Evolutionary conservation across 2,797 vertebrate genomes (phyloP).

Genomic region (Steatocranus sp.): DNA sequence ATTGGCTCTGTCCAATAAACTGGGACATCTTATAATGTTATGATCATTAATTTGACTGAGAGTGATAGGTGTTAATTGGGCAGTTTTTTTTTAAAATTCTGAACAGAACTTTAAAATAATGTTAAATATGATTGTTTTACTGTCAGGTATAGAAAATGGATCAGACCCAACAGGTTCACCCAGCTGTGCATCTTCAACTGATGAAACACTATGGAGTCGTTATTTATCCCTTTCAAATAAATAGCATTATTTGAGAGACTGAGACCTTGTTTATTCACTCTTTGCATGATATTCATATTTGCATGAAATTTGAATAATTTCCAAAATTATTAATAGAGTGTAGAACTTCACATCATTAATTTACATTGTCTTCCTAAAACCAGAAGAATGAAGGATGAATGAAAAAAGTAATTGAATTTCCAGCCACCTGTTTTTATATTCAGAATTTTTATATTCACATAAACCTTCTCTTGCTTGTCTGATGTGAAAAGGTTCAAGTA

Average conservation of each 20-base stretch:
- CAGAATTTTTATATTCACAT: background rate
- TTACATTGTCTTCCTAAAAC: background rate
- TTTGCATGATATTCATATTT: background rate
- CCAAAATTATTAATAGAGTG: background rate
- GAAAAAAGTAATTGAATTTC: too few relatives aligned
- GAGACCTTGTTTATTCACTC: background rate
- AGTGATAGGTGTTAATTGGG: background rate
- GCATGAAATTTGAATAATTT: background rate
- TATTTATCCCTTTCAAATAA: background rate
- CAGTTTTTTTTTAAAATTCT: fast-evolving
- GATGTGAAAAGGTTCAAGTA: background rate
- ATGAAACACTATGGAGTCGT: background rate
- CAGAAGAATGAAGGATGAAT: background rate
- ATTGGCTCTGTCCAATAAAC: background rate
- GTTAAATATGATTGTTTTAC: background rate
- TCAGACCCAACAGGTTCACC: background rate
- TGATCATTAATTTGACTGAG: background rate
- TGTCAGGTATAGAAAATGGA: background rate
- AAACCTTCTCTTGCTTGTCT: background rate
- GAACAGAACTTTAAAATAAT: background rate
- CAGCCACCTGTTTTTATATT: background rate
- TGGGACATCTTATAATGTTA: background rate
- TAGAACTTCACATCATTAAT: background rate
- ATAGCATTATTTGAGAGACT: background rate
- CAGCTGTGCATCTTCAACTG: background rate